A percentile compares a stretch with the other conserved stretches of the same genome.
Evolutionary conservation across 2,797 vertebrate genomes (phyloP).

Genomic region (Chloroceryle amazona): DNA sequence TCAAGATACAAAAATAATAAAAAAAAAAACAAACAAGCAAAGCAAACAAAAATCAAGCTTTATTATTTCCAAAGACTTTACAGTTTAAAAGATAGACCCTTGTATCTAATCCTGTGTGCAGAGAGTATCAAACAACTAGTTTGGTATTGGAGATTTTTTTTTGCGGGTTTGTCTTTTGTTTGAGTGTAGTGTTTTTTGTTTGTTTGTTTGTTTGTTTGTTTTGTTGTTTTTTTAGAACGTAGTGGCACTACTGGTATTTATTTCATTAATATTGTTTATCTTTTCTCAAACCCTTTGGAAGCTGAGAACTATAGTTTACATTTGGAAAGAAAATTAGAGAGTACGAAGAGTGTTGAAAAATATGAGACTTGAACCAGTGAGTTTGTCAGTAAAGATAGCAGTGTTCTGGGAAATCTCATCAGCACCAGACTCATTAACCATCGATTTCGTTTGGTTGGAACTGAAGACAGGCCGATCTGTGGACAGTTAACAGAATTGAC

Average conservation of each 20-base stretch:
- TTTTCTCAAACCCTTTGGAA: neutral
- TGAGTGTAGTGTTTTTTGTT: too few species aligned
- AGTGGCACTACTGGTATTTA: neutral
- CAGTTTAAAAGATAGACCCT: neutral
- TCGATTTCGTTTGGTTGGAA: accelerated
- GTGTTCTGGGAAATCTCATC: neutral
- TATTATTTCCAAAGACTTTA: neutral
- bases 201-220: too few species aligned
- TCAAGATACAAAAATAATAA: neutral
- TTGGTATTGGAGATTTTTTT: neutral
- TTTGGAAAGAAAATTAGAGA: neutral
- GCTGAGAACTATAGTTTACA: neutral
- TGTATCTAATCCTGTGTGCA: neutral
- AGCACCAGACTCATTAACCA: accelerated
- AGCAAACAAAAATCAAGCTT: neutral
- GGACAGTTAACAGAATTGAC: neutral
- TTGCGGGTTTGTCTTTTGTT: neutral
- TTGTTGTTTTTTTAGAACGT: neutral
- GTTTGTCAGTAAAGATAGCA: neutral
- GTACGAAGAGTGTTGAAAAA: neutral
- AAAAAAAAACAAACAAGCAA: too few species aligned
- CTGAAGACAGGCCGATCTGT: accelerated
- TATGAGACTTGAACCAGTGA: neutral
- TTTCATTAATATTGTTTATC: neutral
- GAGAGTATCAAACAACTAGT: neutral